Evolutionary conservation across 1,140 invertebrate genomes (phyloP), one percentile per base, ranked within the genome.

Genomic region (Pseudachorutes palmiensis): DNA sequence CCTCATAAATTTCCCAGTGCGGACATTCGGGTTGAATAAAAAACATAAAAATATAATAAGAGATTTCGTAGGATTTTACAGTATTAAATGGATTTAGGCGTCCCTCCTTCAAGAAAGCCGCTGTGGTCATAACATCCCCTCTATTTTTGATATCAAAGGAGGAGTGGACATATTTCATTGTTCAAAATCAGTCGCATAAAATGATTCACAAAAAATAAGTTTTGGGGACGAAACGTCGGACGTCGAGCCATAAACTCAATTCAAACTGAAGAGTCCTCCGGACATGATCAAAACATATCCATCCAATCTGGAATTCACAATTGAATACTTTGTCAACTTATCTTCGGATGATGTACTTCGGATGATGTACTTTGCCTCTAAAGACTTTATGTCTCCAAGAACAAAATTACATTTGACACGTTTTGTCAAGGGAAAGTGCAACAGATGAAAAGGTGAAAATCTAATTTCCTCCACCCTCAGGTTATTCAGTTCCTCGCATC

Each of bases 81-180:
- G 3, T 16, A 19, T 55, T 55, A 5, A 16, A 41, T 41, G 19
- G 19, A 9, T 41, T 19, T 9, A 41, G 36, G 5, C 36, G 5
- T 19, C 19, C 36, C 5, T 41, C 36, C 5, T 5, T 41, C 36
- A 41, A 41, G 19, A 41, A 41, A 41, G 19, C 5, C 5, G 19
- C 19, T 41, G 12, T 55, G 5, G 12, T 55, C 14, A 5, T 19
- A 12, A 55, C 5, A 12, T 19, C 51, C 24, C 24, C 24, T 26
- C 12, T 22, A 19, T 19, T 55, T 55, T 55, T 55, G 51, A 55
- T 55, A 55, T 55, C 51, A 55, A 55, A 55, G 24, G 51, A 55
- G 5, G 24, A 55, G 12, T 55, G 51, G 9, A 14, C 51, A 55
- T 55, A 55, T 55, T 55, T 55, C 51, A 55, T 55, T 24, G 12